These are phyloP conservation scores for Diuraphis noxia DNA, from an alignment of 1,140 invertebrate genomes.

Conservation along the genomic window DNA sequence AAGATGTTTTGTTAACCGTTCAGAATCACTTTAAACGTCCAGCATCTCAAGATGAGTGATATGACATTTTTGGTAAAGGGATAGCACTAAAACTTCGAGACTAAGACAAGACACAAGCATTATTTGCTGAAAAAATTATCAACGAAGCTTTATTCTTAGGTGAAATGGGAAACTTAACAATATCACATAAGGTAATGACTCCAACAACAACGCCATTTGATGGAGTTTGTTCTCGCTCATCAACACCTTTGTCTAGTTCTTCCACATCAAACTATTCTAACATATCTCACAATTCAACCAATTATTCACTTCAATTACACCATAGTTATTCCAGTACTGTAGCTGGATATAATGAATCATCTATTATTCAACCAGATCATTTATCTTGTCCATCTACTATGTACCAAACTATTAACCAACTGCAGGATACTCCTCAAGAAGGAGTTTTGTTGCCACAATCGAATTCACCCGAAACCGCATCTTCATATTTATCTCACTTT, in stretches of 20 bases:
- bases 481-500: constrained; percentile 23
- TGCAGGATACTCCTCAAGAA: constrained; percentile 28
- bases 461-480: constrained; percentile 22
- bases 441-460: constrained; percentile 25
- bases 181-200: constrained; percentile 38
- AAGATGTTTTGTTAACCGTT: constrained; percentile 14
- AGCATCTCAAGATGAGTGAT: constrained; percentile 36
- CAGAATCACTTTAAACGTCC: constrained; percentile 42
- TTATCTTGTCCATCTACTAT: constrained; percentile 29
- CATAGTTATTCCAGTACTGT: constrained; percentile 10
- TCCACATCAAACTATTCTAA: constrained; percentile 20
- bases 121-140: constrained; percentile 45
- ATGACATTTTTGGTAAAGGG: constrained; percentile 33
- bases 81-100: constrained; percentile 18
- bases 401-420: constrained; percentile 25
- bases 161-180: constrained; percentile 38
- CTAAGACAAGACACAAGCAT: constrained; percentile 15
- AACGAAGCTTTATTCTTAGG: constrained; percentile 38
- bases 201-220: constrained; percentile 27
- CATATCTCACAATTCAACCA: constrained; percentile 19
- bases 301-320: constrained; percentile 26
- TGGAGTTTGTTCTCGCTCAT: constrained; percentile 24
- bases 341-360: constrained; percentile 29
- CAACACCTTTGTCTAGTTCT: constrained; percentile 8
- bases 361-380: constrained; percentile 26